Percentiles rank a stretch among this genome's conserved stretches.
Evolutionary conservation across 2,888 invertebrate genomes (phyloP).

Genomic region (Choreutis nemorana): DNA sequence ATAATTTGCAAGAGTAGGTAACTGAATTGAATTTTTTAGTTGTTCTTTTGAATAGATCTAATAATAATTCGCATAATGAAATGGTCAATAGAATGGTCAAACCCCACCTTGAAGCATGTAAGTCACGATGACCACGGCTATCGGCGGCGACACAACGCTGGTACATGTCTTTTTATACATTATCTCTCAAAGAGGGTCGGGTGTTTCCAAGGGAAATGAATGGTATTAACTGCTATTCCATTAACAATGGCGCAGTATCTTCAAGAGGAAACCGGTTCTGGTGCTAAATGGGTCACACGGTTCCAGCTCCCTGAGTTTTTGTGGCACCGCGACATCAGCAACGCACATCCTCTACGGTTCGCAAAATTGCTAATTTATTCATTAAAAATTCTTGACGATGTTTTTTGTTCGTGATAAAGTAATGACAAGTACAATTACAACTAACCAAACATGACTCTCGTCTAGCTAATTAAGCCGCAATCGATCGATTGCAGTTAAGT

Average conservation of each 20-base stretch:
- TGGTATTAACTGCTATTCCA: conserved; percentile 55
- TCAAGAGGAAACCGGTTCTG: conserved; percentile 62
- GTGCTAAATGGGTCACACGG: conserved; percentile 65
- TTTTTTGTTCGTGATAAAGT: too few relatives aligned
- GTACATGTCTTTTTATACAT: conserved; percentile 54
- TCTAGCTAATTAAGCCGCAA: too few relatives aligned
- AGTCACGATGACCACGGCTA: conserved; percentile 41
- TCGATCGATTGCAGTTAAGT: too few relatives aligned
- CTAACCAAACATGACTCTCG: too few relatives aligned
- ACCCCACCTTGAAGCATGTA: conserved; percentile 44
- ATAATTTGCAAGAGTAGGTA: too few relatives aligned
- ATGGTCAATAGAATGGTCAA: conserved; percentile 55
- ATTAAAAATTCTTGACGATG: too few relatives aligned
- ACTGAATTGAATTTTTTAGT: too few relatives aligned
- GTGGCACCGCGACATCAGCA: conserved; percentile 27
- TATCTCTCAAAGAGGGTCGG: conserved; percentile 53
- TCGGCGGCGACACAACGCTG: conserved; percentile 43
- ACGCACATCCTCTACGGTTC: conserved; percentile 3
- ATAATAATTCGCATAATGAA: conserved; percentile 30
- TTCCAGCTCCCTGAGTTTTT: conserved; percentile 51
- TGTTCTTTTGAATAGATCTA: too few relatives aligned
- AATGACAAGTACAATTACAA: too few relatives aligned
- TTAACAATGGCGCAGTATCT: conserved; percentile 54
- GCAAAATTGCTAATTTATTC: too few relatives aligned
- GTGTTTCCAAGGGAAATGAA: conserved; percentile 51